Evolutionary conservation across 37 sponge, comb jelly and placozoan genomes (phyloP), one percentile per base, ranked within the genome.

Genomic region (Halichondria panicea): DNA sequence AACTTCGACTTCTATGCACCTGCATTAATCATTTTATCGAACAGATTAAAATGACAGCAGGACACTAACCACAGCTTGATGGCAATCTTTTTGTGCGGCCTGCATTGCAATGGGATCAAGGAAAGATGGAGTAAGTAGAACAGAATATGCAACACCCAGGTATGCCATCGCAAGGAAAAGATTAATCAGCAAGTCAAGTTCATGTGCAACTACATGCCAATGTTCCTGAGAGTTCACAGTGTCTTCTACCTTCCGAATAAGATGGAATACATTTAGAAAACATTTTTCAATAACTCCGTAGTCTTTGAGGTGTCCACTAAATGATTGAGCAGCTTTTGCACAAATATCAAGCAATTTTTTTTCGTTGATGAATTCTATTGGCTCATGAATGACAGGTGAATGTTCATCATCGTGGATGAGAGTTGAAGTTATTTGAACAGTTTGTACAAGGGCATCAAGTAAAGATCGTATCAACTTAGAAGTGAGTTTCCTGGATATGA

Each of bases 61-160:
- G 13, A 9, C 13, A 55, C 79, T 66, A 34, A 83, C 83, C 68
- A 74, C 35, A 18, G 30, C 3, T 24, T 87, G 52, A 22, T 74
- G 60, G 63, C 71, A 80, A 2, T 69, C 33, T 24, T 68, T 36
- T 19, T 80, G 37, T 6, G 44, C 50, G 22, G 48, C 43, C 18
- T 41, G 52, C 27, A 75, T 55, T 22, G 61, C 81, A 11, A 87
- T 60, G 22, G 88, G 88, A 56, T 87, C 81, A 21, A 80, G 27
- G 9, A 70, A 32, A 36, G 82, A 34, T 31, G 88, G 88, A 34
- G 54, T 45, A 28, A 80, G 43, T 19, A 87, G 32, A 5, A 58
- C 19, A 31, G 48, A 55, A 39, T 66, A 46, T 3, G 59, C 76
- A 7, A 69, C 36, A 22, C 88, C 88, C 24, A 87, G 41, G 38